Conservation (phyloP, 2,797 vertebrate genomes). For the Cirrhinus mrigala region DNA sequence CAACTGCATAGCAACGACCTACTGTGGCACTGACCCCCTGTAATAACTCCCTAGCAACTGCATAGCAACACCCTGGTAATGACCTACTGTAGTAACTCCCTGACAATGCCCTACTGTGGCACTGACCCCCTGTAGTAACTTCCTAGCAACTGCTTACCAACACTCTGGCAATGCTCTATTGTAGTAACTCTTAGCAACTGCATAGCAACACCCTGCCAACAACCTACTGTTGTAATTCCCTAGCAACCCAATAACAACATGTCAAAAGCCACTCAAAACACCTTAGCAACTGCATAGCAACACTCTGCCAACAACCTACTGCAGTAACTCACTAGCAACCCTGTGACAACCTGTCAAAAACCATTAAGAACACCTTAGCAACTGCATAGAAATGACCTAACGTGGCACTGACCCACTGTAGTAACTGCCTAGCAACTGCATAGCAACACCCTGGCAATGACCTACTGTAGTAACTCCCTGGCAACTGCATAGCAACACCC, state of each 20-base stretch:
- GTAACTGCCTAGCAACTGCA: neutral
- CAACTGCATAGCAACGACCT: no score
- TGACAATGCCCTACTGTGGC: neutral
- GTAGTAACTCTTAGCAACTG: no score
- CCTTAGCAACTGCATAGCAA: neutral
- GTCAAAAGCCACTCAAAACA: no score
- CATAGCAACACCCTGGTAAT: neutral
- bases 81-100: neutral
- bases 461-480: neutral
- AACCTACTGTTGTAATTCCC: no score
- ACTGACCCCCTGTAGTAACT: no score
- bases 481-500: neutral
- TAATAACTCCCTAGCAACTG: no score
- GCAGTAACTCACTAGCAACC: neutral
- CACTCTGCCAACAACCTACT: neutral
- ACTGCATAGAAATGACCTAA: no score
- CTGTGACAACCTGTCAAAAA: neutral
- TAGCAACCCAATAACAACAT: no score
- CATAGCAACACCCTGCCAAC: no score
- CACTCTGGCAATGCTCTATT: no score
- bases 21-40: no score
- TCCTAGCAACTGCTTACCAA: no score
- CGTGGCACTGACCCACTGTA: neutral
- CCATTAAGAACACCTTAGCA: neutral
- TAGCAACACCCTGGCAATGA: neutral